A percentile compares a stretch with the other conserved stretches of the same genome.
Conservation (phyloP, 2,888 invertebrate species). For the Himalopsyche tibetana region DNA sequence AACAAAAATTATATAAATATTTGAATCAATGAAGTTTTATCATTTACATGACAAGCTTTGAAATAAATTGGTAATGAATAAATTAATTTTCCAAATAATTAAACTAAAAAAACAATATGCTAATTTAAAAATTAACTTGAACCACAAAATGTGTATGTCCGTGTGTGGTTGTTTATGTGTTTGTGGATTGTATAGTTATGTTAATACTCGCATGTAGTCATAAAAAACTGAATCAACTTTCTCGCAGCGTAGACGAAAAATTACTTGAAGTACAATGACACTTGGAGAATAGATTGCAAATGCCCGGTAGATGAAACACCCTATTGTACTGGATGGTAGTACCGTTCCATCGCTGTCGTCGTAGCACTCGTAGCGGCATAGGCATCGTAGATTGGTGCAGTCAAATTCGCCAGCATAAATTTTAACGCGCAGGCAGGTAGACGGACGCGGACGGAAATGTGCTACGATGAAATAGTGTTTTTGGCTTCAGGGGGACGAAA, state of each 20-base stretch:
- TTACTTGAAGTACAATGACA: constrained; percentile 47
- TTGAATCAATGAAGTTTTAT: too few relatives aligned
- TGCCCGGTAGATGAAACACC: constrained; percentile 44
- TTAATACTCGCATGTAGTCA: background rate
- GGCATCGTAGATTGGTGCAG: constrained; percentile 28
- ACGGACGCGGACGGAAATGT: constrained; percentile 56
- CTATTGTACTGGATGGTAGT: constrained; percentile 46
- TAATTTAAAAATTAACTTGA: too few relatives aligned
- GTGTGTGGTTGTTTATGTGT: background rate
- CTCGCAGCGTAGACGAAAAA: constrained; percentile 47
- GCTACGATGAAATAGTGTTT: constrained; percentile 34
- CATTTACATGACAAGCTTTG: too few relatives aligned
- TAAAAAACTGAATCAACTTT: constrained; percentile 57
- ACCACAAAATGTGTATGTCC: too few relatives aligned
- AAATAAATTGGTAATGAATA: too few relatives aligned
- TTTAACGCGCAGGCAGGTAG: constrained; percentile 51
- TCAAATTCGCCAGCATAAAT: constrained; percentile 52
- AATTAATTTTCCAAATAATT: too few relatives aligned
- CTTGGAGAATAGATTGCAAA: constrained; percentile 39
- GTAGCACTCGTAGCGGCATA: background rate
- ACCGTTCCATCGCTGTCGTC: background rate
- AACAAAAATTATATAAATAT: too few relatives aligned
- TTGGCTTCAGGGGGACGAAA: constrained; percentile 21
- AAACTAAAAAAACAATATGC: too few relatives aligned
- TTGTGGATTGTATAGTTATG: background rate